These are phyloP conservation scores for Limonius californicus DNA, from an alignment of 1,140 invertebrate genomes.

Conservation along the genomic window DNA sequence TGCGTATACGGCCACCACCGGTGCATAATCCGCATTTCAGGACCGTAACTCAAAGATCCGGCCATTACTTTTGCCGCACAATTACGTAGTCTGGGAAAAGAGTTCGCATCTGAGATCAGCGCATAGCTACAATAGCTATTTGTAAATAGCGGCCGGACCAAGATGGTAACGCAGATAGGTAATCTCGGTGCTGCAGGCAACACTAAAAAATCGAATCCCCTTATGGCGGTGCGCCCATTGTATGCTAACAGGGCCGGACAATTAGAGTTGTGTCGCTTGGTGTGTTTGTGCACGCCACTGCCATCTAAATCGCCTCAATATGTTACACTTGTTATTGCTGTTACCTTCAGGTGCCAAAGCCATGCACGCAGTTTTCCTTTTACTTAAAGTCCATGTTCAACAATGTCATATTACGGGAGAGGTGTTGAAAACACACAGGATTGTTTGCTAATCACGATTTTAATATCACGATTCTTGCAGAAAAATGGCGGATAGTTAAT, in stretches of 20 bases:
- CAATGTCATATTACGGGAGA: no score
- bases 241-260: slow-evolving; percentile 37
- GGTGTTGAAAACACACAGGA: no score
- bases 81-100: slow-evolving; percentile 11
- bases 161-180: slow-evolving; percentile 36
- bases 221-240: slow-evolving; percentile 33
- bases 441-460: no score
- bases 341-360: neutral
- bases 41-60: neutral
- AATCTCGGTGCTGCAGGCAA: slow-evolving; percentile 35
- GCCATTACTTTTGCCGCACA: slow-evolving; percentile 3
- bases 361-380: no score
- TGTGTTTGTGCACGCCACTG: slow-evolving; percentile 4
- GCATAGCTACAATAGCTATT: slow-evolving; percentile 27
- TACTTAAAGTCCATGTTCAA: no score
- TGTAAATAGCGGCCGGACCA: slow-evolving; percentile 35
- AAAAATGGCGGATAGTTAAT: no score
- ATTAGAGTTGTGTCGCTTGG: slow-evolving; percentile 29
- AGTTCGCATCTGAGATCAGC: neutral
- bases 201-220: slow-evolving; percentile 39
- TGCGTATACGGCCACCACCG: slow-evolving; percentile 2
- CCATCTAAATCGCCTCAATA: slow-evolving; percentile 1
- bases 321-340: slow-evolving; percentile 6
- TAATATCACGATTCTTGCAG: no score
- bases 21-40: neutral